Evolutionary conservation across 1,140 invertebrate species (phyloP), one percentile per base, ranked within the genome.

Genomic region (Drosophila miranda): DNA sequence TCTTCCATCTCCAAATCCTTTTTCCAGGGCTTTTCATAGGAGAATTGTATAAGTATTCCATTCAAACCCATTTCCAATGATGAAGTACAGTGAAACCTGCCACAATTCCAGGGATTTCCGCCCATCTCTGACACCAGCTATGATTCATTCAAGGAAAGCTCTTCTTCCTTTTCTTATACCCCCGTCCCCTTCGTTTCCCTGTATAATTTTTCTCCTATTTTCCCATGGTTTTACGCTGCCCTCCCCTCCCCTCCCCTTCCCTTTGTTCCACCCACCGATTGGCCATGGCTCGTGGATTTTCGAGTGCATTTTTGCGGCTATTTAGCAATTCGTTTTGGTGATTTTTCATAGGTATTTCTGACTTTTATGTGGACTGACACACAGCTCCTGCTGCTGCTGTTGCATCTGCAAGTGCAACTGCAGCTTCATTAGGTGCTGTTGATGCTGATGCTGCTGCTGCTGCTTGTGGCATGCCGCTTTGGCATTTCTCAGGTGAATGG

Each of bases 321-420:
- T 68, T 69, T 69, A 69, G 66, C 63, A 64, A 69, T 69, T 69
- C 66, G 66, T 69, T 69, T 69, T 38, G 66, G 63, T 56, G 26
- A 46, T 66, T 76, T 77, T 80, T 80, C 79, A 80, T 77, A 62
- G 78, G 53, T 57, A 59, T 53, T 51, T 76, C 79, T 72, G 60
- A 57, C 21, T 67, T 77, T 77, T 77, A 79, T 80, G 59, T 73
- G 73, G 56, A 63, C 78, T 80, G 66, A 81, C 79, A 82, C 75
- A 71, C 64, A 72, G 42, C 63, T 49, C 50, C 63, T 68, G 67
- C 66, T 68, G 66, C 66, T 34, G 49, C 49, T 52, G 48, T 19
- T 52, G 64, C 59, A 34, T 44, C 49, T 30, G 48, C 38, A 53
- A 64, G 41, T 53, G 26, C 13, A 57, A 57, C 49, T 21, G 62